A percentile compares a stretch with the other conserved stretches of the same genome.
phyloP scores from a whole-genome alignment of 2,113 vertebrate genomes.

The Ailurus styani region DNA sequence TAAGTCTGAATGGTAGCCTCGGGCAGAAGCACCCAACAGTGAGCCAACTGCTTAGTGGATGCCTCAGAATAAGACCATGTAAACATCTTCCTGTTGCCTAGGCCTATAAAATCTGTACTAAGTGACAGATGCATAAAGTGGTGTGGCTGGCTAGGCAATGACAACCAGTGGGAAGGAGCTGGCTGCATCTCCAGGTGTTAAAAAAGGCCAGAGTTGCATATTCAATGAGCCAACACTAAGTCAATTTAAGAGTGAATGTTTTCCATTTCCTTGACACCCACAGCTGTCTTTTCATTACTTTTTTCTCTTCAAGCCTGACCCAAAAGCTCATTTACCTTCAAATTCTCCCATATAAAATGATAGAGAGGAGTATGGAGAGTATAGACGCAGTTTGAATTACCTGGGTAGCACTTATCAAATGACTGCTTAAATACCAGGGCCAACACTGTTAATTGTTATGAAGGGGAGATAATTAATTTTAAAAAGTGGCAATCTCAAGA shows the following conservation, averaged over 20 bases:
- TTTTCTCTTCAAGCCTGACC: constrained; percentile 9
- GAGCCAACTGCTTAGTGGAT: constrained; percentile 12
- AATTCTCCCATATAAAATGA: constrained; percentile 25
- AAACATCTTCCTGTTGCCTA: background rate
- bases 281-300: constrained; percentile 4
- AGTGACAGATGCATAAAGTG: constrained; percentile 32
- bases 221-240: background rate
- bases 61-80: background rate
- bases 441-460: background rate
- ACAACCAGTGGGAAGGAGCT: background rate
- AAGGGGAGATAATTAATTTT: background rate
- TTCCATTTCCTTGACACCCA: constrained; percentile 7
- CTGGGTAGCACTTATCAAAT: background rate
- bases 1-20: background rate
- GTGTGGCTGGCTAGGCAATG: constrained; percentile 3
- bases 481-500: background rate
- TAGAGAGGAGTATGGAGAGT: background rate
- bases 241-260: background rate
- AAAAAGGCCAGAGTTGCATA: constrained; percentile 9
- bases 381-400: background rate
- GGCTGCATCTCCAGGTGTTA: background rate
- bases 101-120: constrained; percentile 18
- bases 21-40: background rate
- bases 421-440: background rate
- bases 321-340: constrained; percentile 12